A percentile compares a stretch with the other conserved stretches of the same genome.
Conservation (phyloP, 2,888 invertebrate species). For the Cataglyphis rosenhaueri region DNA sequence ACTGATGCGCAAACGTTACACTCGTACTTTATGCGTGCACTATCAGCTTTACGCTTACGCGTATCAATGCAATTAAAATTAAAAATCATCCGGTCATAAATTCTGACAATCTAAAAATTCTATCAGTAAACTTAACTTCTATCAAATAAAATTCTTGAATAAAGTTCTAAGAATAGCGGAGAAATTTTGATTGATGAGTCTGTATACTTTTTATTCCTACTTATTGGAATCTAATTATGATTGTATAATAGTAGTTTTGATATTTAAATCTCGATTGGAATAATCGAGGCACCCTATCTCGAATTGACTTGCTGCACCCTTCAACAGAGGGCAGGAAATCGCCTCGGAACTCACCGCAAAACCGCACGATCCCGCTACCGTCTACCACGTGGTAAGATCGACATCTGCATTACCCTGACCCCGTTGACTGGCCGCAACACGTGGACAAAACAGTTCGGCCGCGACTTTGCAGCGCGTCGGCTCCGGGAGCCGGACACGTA, state of each 20-base stretch:
- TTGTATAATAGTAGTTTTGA: background rate
- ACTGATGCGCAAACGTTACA: background rate
- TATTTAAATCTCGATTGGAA: background rate
- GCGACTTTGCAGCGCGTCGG: constrained; percentile 72
- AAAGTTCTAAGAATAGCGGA: background rate
- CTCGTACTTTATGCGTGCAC: background rate
- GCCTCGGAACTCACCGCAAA: constrained; percentile 16
- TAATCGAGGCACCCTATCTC: background rate
- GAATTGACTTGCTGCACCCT: constrained; percentile 25
- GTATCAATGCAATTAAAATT: background rate
- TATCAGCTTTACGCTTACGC: background rate
- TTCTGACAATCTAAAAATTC: background rate
- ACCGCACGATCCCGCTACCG: constrained; percentile 55
- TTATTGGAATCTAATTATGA: background rate
- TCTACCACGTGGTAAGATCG: constrained; percentile 55
- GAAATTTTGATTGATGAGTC: background rate
- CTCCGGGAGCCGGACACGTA: constrained; percentile 35
- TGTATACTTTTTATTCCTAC: background rate
- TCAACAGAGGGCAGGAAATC: background rate
- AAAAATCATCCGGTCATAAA: background rate
- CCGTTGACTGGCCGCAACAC: constrained; percentile 68
- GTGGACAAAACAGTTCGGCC: constrained; percentile 74
- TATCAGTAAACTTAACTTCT: background rate
- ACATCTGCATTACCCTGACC: constrained; percentile 62
- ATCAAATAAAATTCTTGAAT: too few species aligned